Percentiles rank a stretch among this genome's conserved stretches.
Conservation (phyloP, 2,888 invertebrate genomes). For the Macaria notata region DNA sequence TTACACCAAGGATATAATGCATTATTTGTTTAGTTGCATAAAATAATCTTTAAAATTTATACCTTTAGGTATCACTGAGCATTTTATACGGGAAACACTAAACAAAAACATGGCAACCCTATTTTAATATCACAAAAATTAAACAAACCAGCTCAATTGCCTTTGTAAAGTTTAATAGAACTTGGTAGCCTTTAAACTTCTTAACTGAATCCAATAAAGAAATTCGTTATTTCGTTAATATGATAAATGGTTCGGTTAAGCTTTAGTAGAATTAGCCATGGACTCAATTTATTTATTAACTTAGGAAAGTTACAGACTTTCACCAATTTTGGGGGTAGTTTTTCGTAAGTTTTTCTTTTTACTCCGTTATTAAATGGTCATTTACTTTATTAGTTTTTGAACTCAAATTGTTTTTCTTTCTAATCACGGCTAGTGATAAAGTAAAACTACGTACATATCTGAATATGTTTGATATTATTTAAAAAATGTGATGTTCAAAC, state of each 20-base stretch:
- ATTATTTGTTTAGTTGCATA: too few relatives aligned
- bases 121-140: constrained; percentile 31
- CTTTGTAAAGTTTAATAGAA: constrained; percentile 33
- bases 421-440: too few relatives aligned
- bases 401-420: neutral
- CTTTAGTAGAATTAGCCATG: constrained; percentile 25
- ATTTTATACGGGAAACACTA: too few relatives aligned
- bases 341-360: constrained; percentile 4
- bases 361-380: constrained; percentile 2
- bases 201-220: constrained; percentile 31
- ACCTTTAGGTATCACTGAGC: too few relatives aligned
- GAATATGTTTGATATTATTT: too few relatives aligned
- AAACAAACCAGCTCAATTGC: constrained; percentile 28
- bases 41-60: too few relatives aligned
- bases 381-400: neutral
- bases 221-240: constrained; percentile 30
- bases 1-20: too few relatives aligned
- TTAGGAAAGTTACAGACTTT: constrained; percentile 24
- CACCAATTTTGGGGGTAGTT: constrained; percentile 18
- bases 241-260: constrained; percentile 33
- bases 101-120: neutral
- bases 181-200: constrained; percentile 34
- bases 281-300: constrained; percentile 32
- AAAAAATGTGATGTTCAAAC: too few relatives aligned
- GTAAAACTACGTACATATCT: too few relatives aligned